Percentiles rank a stretch among this genome's conserved stretches.
Evolutionary conservation across 1,140 invertebrate genomes (phyloP).

Genomic region (Drosophila ercepeae): DNA sequence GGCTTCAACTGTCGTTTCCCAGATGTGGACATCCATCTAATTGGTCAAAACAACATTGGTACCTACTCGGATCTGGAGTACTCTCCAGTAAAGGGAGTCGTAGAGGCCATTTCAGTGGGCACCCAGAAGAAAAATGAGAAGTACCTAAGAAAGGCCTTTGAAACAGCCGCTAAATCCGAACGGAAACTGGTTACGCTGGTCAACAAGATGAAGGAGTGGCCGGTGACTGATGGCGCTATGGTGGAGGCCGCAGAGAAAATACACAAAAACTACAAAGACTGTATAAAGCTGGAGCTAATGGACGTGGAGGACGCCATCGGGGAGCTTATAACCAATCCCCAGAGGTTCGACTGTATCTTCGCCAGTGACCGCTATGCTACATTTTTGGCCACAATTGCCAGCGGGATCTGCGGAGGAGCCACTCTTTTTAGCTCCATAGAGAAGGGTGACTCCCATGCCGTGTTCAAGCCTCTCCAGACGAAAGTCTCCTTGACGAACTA

Average conservation of each 20-base stretch:
- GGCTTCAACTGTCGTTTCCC: constrained; percentile 64
- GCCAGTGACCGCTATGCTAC: constrained; percentile 73
- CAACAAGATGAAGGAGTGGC: constrained; percentile 62
- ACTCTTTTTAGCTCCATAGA: constrained; percentile 68
- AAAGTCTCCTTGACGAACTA: constrained; percentile 71
- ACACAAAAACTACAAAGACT: constrained; percentile 6
- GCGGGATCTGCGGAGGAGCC: constrained; percentile 66
- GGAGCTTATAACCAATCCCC: constrained; percentile 38
- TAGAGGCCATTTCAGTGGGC: constrained; percentile 65
- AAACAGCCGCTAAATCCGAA: constrained; percentile 6
- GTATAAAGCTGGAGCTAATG: constrained; percentile 56
- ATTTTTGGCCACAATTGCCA: constrained; percentile 64
- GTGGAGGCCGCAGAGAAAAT: constrained; percentile 36
- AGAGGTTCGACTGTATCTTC: constrained; percentile 61
- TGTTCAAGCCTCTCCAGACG: constrained; percentile 73
- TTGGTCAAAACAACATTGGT: constrained; percentile 70
- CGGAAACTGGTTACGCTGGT: constrained; percentile 56
- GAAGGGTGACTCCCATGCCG: constrained; percentile 59
- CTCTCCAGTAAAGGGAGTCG: constrained; percentile 63
- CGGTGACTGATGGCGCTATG: constrained; percentile 52
- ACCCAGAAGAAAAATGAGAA: constrained; percentile 10
- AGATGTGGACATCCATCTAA: constrained; percentile 55
- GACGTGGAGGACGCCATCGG: constrained; percentile 49
- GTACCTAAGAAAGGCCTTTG: constrained; percentile 55
- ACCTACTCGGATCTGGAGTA: constrained; percentile 70